Evolutionary conservation across 1,140 invertebrate genomes (phyloP).

Genomic region (Bilobella aurantiaca): DNA sequence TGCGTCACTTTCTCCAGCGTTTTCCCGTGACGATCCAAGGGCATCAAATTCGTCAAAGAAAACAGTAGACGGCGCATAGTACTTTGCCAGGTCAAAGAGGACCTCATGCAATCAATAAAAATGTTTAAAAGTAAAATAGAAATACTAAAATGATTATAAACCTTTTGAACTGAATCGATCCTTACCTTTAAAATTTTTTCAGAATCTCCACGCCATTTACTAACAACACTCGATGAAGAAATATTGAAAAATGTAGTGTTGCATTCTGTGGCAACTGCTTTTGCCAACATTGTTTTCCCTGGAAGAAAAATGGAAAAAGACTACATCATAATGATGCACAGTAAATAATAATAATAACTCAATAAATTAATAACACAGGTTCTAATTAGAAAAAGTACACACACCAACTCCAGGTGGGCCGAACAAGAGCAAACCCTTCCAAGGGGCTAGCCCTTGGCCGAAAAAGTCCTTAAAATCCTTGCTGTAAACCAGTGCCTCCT

Average conservation of each 20-base stretch:
- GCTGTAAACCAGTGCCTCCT: conserved; percentile 80
- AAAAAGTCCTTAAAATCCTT: conserved; percentile 76
- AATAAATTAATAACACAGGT: background rate
- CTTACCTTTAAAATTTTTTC: conserved; percentile 78
- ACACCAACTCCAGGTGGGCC: conserved; percentile 65
- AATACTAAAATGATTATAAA: no score
- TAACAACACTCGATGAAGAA: conserved; percentile 72
- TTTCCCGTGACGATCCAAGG: conserved; percentile 59
- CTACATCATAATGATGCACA: background rate
- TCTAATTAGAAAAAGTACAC: background rate
- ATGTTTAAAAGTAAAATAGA: no score
- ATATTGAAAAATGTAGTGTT: conserved; percentile 85
- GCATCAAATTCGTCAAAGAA: conserved; percentile 96
- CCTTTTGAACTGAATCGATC: conserved; percentile 35
- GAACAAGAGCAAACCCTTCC: conserved; percentile 73
- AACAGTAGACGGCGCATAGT: conserved; percentile 82
- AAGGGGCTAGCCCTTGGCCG: conserved; percentile 61
- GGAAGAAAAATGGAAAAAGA: conserved; percentile 23
- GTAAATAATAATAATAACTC: background rate
- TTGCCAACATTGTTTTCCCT: conserved; percentile 80
- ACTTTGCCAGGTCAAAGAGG: conserved; percentile 77
- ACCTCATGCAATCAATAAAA: conserved; percentile 44
- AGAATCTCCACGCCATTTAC: conserved; percentile 90
- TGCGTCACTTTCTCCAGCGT: conserved; percentile 77
- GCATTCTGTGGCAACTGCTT: conserved; percentile 73